A percentile compares a stretch with the other conserved stretches of the same genome.
phyloP scores from a whole-genome alignment of 2,888 invertebrate species.

The Ariolimax columbianus region DNA sequence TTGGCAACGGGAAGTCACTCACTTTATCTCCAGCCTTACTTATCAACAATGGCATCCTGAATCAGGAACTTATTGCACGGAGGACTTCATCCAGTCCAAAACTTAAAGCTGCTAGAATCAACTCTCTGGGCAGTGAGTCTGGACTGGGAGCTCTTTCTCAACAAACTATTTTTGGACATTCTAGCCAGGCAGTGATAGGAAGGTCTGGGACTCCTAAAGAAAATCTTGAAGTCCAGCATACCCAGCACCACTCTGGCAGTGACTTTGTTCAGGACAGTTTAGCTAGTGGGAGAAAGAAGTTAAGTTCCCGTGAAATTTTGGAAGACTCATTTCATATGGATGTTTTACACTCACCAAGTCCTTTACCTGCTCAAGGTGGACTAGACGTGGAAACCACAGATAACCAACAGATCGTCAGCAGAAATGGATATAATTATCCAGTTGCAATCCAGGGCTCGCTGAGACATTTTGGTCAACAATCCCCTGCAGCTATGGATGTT shows the following conservation, averaged over 20 bases:
- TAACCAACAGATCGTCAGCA: background rate
- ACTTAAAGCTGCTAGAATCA: background rate
- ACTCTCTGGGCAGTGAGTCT: background rate
- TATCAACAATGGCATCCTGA: too few species aligned
- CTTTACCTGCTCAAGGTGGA: background rate
- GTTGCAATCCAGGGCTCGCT: background rate
- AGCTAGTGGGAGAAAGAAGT: background rate
- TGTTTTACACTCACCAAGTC: background rate
- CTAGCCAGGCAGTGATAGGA: background rate
- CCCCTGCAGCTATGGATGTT: background rate
- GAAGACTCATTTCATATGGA: background rate
- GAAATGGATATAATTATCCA: background rate
- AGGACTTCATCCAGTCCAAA: slow-evolving; percentile 22
- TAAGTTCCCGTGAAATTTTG: background rate
- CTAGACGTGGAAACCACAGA: background rate
- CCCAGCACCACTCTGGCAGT: background rate
- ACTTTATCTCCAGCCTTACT: background rate
- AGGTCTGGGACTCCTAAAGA: slow-evolving; percentile 3
- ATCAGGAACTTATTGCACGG: background rate
- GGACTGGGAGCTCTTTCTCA: background rate
- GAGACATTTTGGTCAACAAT: background rate
- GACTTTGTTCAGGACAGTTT: background rate
- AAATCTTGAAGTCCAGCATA: background rate
- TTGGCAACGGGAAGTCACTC: background rate
- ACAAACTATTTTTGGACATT: background rate